Conservation (phyloP, 2,797 vertebrate species). For the Channa striata region DNA sequence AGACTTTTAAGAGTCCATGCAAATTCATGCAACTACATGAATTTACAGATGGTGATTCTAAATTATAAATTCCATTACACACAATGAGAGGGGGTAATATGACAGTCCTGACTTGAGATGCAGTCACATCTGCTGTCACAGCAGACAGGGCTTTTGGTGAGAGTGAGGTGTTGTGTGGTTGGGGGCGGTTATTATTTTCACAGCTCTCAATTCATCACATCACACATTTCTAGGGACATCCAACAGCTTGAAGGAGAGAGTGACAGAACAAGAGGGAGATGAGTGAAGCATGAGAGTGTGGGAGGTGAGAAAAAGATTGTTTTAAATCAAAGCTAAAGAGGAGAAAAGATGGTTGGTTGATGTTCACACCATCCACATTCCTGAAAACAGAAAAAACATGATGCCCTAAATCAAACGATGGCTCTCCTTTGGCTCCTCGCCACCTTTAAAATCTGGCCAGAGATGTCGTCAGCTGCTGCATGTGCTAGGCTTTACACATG, state of each 20-base stretch:
- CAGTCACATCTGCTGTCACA: conserved; percentile 55
- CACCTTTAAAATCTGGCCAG: conserved; percentile 53
- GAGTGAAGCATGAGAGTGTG: conserved; percentile 20
- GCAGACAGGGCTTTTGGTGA: conserved; percentile 33
- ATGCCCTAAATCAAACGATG: conserved; percentile 4
- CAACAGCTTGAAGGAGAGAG: conserved; percentile 24
- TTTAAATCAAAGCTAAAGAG: conserved; percentile 36
- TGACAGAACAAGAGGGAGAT: conserved; percentile 39
- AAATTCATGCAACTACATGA: conserved; percentile 6
- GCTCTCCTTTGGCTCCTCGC: conserved; percentile 34
- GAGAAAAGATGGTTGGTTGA: conserved; percentile 28
- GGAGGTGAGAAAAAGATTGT: conserved; percentile 42
- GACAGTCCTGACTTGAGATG: conserved; percentile 42
- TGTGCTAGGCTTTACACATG: conserved; percentile 53
- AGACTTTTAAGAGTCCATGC: neutral
- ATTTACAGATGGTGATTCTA: conserved; percentile 59
- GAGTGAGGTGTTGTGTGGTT: neutral
- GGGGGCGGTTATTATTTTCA: conserved; percentile 26
- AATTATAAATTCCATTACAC: conserved; percentile 51
- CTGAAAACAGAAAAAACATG: conserved; percentile 24
- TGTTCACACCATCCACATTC: conserved; percentile 29
- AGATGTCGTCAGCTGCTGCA: conserved; percentile 59
- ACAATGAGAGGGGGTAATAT: conserved; percentile 22
- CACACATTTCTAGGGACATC: conserved; percentile 35
- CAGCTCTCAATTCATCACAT: conserved; percentile 46